These are phyloP conservation scores for Lucifuga dentata DNA, from an alignment of 2,113 vertebrate genomes.

Conservation along the genomic window DNA sequence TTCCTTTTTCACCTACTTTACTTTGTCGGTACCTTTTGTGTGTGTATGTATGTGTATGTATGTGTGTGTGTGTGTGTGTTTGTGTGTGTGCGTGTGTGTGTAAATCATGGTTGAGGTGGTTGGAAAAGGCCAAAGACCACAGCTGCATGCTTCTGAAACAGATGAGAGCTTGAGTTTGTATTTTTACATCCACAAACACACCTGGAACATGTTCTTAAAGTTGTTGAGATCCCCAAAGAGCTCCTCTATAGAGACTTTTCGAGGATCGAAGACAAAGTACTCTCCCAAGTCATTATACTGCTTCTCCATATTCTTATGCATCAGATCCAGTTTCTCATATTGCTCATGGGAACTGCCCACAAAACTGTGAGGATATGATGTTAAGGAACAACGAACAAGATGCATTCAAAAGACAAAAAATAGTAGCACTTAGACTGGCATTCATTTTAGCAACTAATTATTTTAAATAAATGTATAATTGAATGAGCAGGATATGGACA, in stretches of 20 bases:
- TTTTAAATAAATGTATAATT: background rate
- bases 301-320: conserved; percentile 89
- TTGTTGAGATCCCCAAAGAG: conserved; percentile 88
- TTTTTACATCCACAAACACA: conserved; percentile 51
- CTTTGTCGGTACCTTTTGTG: too few relatives aligned
- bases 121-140: conserved; percentile 10
- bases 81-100: background rate
- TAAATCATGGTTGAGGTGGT: background rate
- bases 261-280: conserved; percentile 87
- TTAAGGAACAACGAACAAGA: conserved; percentile 77
- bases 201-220: conserved; percentile 91
- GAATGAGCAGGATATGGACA: conserved; percentile 85
- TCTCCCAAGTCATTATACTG: conserved; percentile 83
- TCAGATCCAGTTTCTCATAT: conserved; percentile 85
- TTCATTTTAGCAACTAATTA: background rate
- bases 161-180: background rate
- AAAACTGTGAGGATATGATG: conserved; percentile 80
- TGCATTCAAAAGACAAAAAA: background rate
- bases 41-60: background rate
- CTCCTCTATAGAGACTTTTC: conserved; percentile 85
- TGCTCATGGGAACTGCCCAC: conserved; percentile 83
- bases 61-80: background rate
- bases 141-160: background rate
- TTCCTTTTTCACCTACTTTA: background rate
- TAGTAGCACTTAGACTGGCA: background rate